Evolutionary conservation across 2,797 vertebrate species (phyloP).

Genomic region (Ispidina picta): DNA sequence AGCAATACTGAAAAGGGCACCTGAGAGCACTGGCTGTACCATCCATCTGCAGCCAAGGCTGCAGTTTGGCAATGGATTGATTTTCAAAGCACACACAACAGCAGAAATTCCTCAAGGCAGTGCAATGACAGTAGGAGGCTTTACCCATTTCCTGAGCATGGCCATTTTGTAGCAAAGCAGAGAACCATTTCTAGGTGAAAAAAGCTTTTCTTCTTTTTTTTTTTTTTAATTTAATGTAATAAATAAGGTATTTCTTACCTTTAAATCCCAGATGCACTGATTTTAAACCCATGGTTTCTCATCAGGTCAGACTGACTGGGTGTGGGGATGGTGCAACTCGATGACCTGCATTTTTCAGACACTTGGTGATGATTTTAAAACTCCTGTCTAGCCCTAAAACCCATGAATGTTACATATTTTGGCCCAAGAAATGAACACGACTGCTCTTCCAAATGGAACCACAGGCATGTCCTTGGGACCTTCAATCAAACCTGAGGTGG

Average conservation of each 20-base stretch:
- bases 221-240: too few relatives aligned
- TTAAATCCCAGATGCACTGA: not conserved
- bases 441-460: not conserved
- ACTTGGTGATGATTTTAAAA: not conserved
- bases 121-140: not conserved
- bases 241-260: not conserved
- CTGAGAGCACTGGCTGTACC: not conserved
- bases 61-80: not conserved
- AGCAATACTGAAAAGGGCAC: not conserved
- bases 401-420: not conserved
- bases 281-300: not conserved
- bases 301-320: not conserved
- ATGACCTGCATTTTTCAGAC: slow-evolving; percentile 3
- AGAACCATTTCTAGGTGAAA: not conserved
- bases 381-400: not conserved
- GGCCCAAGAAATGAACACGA: not conserved
- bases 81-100: not conserved
- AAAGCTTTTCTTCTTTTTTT: not conserved
- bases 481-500: not conserved
- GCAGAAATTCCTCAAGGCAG: not conserved
- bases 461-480: slow-evolving; percentile 18
- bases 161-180: not conserved
- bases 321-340: not conserved
- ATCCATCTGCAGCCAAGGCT: accelerated
- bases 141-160: not conserved